These are phyloP conservation scores for Sylvietta virens DNA, from an alignment of 2,113 vertebrate species.

Conservation along the genomic window DNA sequence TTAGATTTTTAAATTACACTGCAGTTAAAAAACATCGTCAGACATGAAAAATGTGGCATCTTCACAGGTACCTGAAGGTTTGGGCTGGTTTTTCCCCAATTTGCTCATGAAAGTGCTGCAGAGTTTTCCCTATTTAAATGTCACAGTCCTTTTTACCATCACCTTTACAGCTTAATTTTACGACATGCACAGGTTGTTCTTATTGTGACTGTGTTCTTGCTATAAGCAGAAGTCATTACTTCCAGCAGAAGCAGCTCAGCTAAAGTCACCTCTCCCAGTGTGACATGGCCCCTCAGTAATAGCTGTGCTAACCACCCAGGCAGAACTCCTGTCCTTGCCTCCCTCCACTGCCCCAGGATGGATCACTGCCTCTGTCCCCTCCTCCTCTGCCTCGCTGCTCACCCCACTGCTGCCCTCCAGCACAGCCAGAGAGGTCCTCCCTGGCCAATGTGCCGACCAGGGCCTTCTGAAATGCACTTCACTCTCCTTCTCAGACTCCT, in stretches of 20 bases:
- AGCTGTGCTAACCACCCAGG: neutral
- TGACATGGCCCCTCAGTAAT: neutral
- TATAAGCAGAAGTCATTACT: constrained; percentile 26
- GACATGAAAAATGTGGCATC: neutral
- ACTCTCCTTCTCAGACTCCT: neutral
- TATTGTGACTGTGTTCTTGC: neutral
- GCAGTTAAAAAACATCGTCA: neutral
- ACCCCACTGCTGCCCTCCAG: neutral
- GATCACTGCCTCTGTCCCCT: constrained; percentile 17
- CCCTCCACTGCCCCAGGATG: neutral
- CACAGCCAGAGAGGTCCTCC: neutral
- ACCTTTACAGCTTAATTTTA: constrained; percentile 47
- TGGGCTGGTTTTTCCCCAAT: fast-evolving
- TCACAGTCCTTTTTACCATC: neutral
- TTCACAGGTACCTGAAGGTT: neutral
- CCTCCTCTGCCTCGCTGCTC: neutral
- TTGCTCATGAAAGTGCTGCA: neutral
- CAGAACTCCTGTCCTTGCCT: constrained; percentile 57
- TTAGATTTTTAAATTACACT: neutral
- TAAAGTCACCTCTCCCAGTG: constrained; percentile 32
- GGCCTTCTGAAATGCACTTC: neutral
- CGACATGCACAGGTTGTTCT: neutral
- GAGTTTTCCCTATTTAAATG: neutral
- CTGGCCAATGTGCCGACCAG: neutral
- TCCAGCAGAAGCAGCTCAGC: constrained; percentile 6